Evolutionary conservation across 2,113 vertebrate species (phyloP).

Genomic region (Zosterops borbonicus): DNA sequence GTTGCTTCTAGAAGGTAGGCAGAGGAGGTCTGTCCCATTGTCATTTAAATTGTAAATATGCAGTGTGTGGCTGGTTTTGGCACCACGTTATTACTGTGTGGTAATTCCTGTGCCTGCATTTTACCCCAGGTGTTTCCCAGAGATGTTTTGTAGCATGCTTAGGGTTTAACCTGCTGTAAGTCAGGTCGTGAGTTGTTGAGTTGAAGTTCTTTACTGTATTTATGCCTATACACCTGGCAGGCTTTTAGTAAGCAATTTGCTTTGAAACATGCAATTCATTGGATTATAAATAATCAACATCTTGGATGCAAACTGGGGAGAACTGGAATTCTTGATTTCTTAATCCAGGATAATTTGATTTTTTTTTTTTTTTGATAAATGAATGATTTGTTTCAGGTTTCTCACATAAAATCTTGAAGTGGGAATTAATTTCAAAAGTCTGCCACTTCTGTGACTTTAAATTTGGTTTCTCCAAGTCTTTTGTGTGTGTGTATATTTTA

Average conservation of each 20-base stretch:
- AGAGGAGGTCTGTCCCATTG: background rate
- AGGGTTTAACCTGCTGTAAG: background rate
- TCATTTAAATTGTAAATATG: background rate
- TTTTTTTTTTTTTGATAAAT: background rate
- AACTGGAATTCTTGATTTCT: background rate
- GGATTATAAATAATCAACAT: background rate
- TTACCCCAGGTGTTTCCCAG: background rate
- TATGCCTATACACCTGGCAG: background rate
- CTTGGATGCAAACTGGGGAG: background rate
- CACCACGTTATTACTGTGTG: accelerated
- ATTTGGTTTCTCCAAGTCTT: background rate
- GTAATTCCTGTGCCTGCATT: background rate
- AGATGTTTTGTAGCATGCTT: background rate
- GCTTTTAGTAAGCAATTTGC: background rate
- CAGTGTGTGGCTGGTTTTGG: background rate
- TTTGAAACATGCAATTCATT: background rate
- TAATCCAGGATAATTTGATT: background rate
- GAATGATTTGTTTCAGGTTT: background rate
- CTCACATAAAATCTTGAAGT: background rate
- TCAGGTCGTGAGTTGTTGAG: accelerated
- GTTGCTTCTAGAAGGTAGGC: background rate
- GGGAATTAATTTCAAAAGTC: background rate
- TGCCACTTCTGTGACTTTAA: background rate
- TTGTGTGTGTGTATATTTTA: background rate
- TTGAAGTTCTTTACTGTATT: background rate